Percentiles rank a stretch among this genome's conserved stretches.
Evolutionary conservation across 1,140 invertebrate species (phyloP).

Genomic region (Chrysomallon squamiferum): DNA sequence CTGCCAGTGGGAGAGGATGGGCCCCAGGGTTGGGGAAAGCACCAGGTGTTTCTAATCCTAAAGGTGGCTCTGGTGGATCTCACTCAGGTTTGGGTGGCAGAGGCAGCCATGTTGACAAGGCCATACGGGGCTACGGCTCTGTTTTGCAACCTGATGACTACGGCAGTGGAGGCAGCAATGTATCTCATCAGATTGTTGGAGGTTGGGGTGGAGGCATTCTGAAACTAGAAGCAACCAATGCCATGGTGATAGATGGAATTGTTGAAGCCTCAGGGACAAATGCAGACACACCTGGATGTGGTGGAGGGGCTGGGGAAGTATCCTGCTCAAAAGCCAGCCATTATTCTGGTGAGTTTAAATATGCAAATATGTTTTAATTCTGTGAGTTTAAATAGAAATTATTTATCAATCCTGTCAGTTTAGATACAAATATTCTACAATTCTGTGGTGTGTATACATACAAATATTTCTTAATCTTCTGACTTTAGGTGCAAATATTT

Average conservation of each 20-base stretch:
- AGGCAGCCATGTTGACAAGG: constrained; percentile 16
- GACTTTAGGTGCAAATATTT: too few relatives aligned
- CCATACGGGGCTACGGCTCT: constrained; percentile 27
- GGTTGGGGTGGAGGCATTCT: constrained; percentile 44
- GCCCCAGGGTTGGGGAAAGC: constrained; percentile 26
- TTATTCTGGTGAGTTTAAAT: too few relatives aligned
- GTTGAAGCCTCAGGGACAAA: constrained; percentile 34
- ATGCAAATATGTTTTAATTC: too few relatives aligned
- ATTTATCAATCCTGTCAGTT: too few relatives aligned
- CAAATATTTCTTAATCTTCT: too few relatives aligned
- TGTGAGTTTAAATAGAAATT: too few relatives aligned
- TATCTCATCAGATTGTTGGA: background rate
- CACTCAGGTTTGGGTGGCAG: constrained; percentile 46
- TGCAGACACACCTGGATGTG: constrained; percentile 21
- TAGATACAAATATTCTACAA: too few relatives aligned
- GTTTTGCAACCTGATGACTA: constrained; percentile 26
- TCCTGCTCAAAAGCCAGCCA: too few relatives aligned
- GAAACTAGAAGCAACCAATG: constrained; percentile 27
- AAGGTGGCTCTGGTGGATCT: constrained; percentile 40
- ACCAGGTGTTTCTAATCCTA: constrained; percentile 17
- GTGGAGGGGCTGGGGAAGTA: constrained; percentile 45
- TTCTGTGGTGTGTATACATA: too few relatives aligned
- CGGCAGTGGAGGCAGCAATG: constrained; percentile 43
- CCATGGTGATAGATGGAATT: constrained; percentile 40
- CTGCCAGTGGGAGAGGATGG: constrained; percentile 34